Conservation (phyloP, 2,113 vertebrate species). For the Calidris pugnax region DNA sequence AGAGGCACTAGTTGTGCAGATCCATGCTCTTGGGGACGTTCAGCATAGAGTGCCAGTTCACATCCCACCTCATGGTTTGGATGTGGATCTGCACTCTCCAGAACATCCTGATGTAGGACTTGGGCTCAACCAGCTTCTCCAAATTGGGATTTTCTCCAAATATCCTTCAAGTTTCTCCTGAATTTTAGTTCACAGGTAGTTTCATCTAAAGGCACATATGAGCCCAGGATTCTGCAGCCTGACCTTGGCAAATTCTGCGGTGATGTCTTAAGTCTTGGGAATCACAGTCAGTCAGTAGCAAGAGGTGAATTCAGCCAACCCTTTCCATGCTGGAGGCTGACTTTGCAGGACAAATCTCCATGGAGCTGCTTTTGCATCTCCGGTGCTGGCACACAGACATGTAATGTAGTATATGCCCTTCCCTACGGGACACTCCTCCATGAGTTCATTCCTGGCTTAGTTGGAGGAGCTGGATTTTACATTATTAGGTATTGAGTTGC, state of each 20-base stretch:
- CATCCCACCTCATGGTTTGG: neutral
- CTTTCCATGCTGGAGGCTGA: neutral
- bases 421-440: slow-evolving; percentile 32
- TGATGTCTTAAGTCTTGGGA: neutral
- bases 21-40: neutral
- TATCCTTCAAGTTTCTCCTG: neutral
- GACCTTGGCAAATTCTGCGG: neutral
- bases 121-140: neutral
- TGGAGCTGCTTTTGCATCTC: neutral
- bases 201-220: neutral
- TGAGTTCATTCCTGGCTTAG: slow-evolving; percentile 52
- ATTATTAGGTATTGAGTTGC: slow-evolving; percentile 66
- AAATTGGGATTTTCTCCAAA: neutral
- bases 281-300: slow-evolving; percentile 15
- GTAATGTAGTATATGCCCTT: slow-evolving; percentile 17
- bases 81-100: neutral
- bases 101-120: neutral
- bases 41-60: neutral
- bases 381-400: neutral
- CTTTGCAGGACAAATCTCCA: neutral
- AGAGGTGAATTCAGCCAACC: slow-evolving; percentile 19
- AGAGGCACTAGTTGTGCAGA: neutral
- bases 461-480: slow-evolving; percentile 59
- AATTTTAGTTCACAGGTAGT: neutral
- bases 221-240: neutral